A percentile compares a stretch with the other conserved stretches of the same genome.
phyloP scores from a whole-genome alignment of 2,797 vertebrate species.

The Sebastes vulpes region DNA sequence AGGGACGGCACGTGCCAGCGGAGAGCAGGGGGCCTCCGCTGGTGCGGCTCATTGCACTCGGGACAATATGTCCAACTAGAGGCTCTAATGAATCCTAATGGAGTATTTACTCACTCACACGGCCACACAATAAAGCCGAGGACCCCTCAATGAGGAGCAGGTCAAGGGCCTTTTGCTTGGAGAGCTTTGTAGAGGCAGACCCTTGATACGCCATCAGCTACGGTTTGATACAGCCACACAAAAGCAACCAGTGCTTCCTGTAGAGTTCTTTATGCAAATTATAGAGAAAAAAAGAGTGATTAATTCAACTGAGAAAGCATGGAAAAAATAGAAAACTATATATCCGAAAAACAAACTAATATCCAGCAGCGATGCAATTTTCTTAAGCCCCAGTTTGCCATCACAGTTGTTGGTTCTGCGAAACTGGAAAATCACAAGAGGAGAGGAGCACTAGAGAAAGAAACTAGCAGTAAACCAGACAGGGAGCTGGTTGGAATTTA shows the following conservation, averaged over 20 bases:
- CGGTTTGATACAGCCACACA: slow-evolving; percentile 2
- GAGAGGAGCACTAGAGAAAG: neutral
- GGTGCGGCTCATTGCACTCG: slow-evolving; percentile 53
- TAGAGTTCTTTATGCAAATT: neutral
- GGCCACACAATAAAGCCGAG: slow-evolving; percentile 40
- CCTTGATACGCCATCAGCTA: neutral
- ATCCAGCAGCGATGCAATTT: neutral
- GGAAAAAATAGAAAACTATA: neutral
- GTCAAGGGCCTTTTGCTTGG: slow-evolving; percentile 60
- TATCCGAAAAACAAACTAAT: neutral
- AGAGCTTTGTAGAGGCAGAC: slow-evolving; percentile 6
- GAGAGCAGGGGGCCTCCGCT: slow-evolving; percentile 32
- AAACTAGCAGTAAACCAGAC: neutral
- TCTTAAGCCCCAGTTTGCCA: neutral
- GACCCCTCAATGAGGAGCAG: slow-evolving; percentile 40
- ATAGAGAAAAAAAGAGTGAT: neutral
- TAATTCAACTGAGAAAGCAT: neutral
- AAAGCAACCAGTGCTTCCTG: neutral
- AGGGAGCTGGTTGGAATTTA: neutral
- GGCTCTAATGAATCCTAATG: slow-evolving; percentile 74
- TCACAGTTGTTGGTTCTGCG: neutral
- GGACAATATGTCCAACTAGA: slow-evolving; percentile 66
- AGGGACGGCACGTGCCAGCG: slow-evolving; percentile 43
- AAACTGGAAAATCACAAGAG: neutral
- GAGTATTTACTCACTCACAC: slow-evolving; percentile 65